Conservation (phyloP, 1,140 invertebrate genomes). For the Aricia agestis region DNA sequence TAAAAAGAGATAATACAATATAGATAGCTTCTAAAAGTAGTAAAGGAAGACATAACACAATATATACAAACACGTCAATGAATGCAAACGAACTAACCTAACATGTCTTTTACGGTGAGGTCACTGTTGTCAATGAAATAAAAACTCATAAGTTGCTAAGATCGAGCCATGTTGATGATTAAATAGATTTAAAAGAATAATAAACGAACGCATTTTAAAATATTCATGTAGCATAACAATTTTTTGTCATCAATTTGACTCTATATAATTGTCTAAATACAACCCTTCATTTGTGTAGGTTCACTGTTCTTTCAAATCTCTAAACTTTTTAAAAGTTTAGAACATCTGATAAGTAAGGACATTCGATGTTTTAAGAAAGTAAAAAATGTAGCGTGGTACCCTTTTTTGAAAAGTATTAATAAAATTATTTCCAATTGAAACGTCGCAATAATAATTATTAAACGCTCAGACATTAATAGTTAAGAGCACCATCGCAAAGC, state of each 20-base stretch:
- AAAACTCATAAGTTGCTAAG: background rate
- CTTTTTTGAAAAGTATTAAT: background rate
- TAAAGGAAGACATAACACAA: background rate
- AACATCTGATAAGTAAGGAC: background rate
- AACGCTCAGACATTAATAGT: background rate
- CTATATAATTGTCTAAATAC: background rate
- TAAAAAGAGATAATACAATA: background rate
- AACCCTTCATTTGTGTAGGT: too few relatives aligned
- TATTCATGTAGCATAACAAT: background rate
- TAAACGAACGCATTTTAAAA: background rate
- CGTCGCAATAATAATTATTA: background rate
- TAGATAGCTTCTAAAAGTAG: background rate
- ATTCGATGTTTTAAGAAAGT: background rate
- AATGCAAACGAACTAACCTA: background rate
- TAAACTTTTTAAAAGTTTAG: background rate
- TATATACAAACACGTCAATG: background rate
- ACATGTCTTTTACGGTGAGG: constrained; percentile 4
- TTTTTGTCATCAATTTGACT: background rate
- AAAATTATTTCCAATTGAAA: background rate
- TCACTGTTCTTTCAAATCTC: background rate
- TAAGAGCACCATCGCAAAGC: background rate
- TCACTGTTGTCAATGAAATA: constrained; percentile 6
- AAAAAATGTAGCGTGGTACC: background rate
- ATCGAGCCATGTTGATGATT: background rate
- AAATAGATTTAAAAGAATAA: background rate